A percentile compares a stretch with the other conserved stretches of the same genome.
Evolutionary conservation across 2,888 invertebrate genomes (phyloP).

Genomic region (Mimachlamys varia): DNA sequence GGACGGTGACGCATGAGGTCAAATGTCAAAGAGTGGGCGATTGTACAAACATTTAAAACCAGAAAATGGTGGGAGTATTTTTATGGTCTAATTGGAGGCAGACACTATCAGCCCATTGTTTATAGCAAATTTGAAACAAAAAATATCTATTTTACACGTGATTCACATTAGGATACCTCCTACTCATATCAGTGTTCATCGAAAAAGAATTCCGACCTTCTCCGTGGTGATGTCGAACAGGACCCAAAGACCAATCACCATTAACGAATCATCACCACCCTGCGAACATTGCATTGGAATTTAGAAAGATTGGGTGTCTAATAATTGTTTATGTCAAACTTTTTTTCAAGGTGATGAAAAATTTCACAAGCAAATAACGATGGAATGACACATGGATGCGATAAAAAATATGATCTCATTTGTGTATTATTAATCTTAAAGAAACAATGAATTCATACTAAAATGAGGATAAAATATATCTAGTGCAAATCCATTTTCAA

Average conservation of each 20-base stretch:
- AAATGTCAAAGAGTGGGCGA: background rate
- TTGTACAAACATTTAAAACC: background rate
- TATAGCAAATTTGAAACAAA: conserved; percentile 8
- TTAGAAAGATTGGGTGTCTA: background rate
- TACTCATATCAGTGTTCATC: background rate
- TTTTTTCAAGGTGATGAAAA: too few species aligned
- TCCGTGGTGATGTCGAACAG: background rate
- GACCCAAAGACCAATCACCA: background rate
- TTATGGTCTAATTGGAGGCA: conserved; percentile 1
- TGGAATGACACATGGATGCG: too few species aligned
- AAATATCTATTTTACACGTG: background rate
- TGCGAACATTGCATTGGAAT: background rate
- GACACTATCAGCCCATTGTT: background rate
- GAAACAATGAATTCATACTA: too few species aligned
- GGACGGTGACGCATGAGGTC: background rate
- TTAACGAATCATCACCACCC: background rate
- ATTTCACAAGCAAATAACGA: too few species aligned
- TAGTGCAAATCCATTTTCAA: too few species aligned
- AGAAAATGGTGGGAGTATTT: conserved; percentile 21
- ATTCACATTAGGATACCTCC: background rate
- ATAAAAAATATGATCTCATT: too few species aligned
- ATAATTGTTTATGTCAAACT: background rate
- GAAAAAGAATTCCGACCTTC: background rate
- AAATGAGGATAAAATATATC: too few species aligned
- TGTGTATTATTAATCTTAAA: too few species aligned